Evolutionary conservation across 2,888 invertebrate species (phyloP).

Genomic region (Taphrorychus bicolor): DNA sequence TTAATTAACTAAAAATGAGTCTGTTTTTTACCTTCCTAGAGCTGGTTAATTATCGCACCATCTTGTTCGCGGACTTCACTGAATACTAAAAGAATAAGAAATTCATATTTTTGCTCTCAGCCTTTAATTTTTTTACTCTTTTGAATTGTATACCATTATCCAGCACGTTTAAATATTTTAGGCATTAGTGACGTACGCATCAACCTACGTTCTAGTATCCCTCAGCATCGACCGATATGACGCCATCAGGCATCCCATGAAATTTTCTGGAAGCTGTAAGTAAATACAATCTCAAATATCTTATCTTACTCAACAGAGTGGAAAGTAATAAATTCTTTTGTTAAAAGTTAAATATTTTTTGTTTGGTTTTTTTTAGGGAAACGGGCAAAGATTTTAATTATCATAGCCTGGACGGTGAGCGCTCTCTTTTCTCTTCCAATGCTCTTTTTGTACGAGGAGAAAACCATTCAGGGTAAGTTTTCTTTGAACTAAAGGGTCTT

Average conservation of each 20-base stretch:
- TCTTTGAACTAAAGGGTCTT: background rate
- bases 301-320: no score
- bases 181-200: constrained; percentile 89
- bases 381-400: constrained; percentile 79
- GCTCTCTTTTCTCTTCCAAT: constrained; percentile 83
- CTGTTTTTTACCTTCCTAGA: no score
- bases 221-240: constrained; percentile 92
- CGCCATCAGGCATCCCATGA: constrained; percentile 94
- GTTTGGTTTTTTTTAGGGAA: constrained; percentile 70
- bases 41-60: no score
- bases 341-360: background rate
- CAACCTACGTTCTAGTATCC: constrained; percentile 91
- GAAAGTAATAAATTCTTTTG: constrained; percentile 4
- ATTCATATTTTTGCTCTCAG: no score
- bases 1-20: no score
- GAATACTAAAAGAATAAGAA: no score
- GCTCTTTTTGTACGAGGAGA: constrained; percentile 81
- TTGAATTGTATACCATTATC: no score
- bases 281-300: constrained; percentile 56
- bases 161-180: no score
- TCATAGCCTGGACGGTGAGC: constrained; percentile 83
- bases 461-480: constrained; percentile 72
- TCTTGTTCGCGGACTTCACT: no score
- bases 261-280: constrained; percentile 94
- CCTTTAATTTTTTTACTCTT: no score